phyloP scores from a whole-genome alignment of 2,113 vertebrate genomes.

The Tragelaphus scriptus region DNA sequence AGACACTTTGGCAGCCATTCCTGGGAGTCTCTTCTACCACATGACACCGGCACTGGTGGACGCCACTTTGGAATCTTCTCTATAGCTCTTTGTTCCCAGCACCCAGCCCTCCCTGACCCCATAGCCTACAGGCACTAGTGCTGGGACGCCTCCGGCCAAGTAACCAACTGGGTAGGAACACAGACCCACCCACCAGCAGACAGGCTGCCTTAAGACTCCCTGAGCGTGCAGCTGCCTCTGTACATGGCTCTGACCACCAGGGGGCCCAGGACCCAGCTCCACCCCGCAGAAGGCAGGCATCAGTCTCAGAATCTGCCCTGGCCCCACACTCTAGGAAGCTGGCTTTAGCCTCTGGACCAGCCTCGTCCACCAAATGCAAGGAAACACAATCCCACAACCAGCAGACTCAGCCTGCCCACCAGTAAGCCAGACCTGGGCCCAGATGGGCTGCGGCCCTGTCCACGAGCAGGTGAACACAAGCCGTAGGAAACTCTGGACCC shows the following conservation, averaged over 20 bases:
- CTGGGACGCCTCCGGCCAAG: background rate
- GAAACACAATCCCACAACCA: background rate
- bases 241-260: background rate
- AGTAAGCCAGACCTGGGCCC: background rate
- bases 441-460: background rate
- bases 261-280: background rate
- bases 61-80: background rate
- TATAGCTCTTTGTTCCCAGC: background rate
- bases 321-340: background rate
- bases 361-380: background rate
- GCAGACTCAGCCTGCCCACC: background rate
- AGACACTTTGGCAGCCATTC: background rate
- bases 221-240: background rate
- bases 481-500: background rate
- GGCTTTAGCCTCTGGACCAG: background rate
- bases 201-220: background rate
- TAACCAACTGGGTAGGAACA: background rate
- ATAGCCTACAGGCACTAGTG: background rate
- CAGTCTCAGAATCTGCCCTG: background rate
- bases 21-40: background rate
- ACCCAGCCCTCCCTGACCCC: background rate
- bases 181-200: background rate
- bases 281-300: background rate
- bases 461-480: background rate
- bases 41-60: background rate